These are phyloP conservation scores for Drosophila santomea DNA, from an alignment of 1,140 invertebrate genomes.

Conservation along the genomic window DNA sequence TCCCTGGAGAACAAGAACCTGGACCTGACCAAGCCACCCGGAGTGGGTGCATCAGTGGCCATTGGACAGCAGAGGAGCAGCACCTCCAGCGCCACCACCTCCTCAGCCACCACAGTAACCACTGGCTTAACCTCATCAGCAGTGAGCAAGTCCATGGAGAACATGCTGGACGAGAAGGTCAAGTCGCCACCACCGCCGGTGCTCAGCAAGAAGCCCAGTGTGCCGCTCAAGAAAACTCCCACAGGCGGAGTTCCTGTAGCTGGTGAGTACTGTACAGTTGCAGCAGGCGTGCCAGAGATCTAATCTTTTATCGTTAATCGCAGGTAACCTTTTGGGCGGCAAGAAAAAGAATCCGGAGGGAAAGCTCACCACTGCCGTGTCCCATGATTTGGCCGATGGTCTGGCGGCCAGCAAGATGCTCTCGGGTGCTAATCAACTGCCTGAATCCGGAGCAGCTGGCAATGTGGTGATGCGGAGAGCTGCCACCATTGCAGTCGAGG, in stretches of 20 bases:
- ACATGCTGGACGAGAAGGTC: slow-evolving; percentile 76
- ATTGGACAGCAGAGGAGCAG: slow-evolving; percentile 46
- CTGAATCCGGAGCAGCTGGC: slow-evolving; percentile 51
- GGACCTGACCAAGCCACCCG: slow-evolving; percentile 72
- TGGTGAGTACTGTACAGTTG: slow-evolving; percentile 45
- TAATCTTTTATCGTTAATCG: background rate
- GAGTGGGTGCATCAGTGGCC: slow-evolving; percentile 25
- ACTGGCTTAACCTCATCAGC: slow-evolving; percentile 38
- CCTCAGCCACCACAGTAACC: slow-evolving; percentile 18
- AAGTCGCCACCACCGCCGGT: slow-evolving; percentile 80
- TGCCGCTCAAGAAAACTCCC: slow-evolving; percentile 88
- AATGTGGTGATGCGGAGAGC: slow-evolving; percentile 71
- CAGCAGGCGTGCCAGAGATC: background rate
- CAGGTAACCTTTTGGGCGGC: slow-evolving; percentile 86
- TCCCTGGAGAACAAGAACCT: slow-evolving; percentile 85
- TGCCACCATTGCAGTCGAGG: slow-evolving; percentile 72
- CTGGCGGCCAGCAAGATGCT: slow-evolving; percentile 66
- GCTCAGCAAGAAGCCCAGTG: slow-evolving; percentile 87
- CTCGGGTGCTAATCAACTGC: slow-evolving; percentile 45
- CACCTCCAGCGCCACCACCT: slow-evolving; percentile 21
- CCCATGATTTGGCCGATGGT: slow-evolving; percentile 78
- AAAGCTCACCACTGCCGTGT: slow-evolving; percentile 77
- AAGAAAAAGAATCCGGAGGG: slow-evolving; percentile 86
- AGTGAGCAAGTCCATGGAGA: slow-evolving; percentile 80
- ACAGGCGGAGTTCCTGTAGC: slow-evolving; percentile 85